Conservation (phyloP, 1,140 invertebrate genomes). For the Leguminivora glycinivorella region DNA sequence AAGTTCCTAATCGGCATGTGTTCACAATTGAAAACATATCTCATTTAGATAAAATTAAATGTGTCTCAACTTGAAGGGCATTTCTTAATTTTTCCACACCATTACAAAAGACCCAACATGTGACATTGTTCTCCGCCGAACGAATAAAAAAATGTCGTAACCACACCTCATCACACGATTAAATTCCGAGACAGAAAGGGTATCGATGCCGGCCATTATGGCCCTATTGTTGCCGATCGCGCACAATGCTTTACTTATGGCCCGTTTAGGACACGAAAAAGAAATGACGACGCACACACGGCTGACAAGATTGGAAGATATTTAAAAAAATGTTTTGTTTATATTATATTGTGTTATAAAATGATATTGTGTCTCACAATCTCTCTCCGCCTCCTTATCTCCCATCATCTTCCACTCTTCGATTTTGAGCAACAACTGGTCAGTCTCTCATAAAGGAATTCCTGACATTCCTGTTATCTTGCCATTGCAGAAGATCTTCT, state of each 20-base stretch:
- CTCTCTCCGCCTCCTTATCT: too few species aligned
- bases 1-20: too few species aligned
- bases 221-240: constrained; percentile 71
- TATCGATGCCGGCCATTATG: constrained; percentile 73
- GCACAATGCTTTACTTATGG: constrained; percentile 73
- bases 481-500: too few species aligned
- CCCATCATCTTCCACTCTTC: too few species aligned
- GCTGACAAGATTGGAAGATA: constrained; percentile 21
- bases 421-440: too few species aligned
- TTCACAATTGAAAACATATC: too few species aligned
- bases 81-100: background rate
- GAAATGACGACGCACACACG: constrained; percentile 61
- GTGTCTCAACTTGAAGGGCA: background rate
- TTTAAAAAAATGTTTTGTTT: background rate
- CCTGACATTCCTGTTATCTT: too few species aligned
- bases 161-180: constrained; percentile 76
- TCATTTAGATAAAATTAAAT: too few species aligned
- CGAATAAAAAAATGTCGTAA: constrained; percentile 65
- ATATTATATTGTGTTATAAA: too few species aligned
- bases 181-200: constrained; percentile 72
- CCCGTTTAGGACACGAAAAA: constrained; percentile 72
- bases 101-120: background rate
- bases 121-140: constrained; percentile 5
- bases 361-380: too few species aligned
- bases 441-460: too few species aligned